Conservation (phyloP, 1,140 invertebrate species). For the Bombyx mandarina region DNA sequence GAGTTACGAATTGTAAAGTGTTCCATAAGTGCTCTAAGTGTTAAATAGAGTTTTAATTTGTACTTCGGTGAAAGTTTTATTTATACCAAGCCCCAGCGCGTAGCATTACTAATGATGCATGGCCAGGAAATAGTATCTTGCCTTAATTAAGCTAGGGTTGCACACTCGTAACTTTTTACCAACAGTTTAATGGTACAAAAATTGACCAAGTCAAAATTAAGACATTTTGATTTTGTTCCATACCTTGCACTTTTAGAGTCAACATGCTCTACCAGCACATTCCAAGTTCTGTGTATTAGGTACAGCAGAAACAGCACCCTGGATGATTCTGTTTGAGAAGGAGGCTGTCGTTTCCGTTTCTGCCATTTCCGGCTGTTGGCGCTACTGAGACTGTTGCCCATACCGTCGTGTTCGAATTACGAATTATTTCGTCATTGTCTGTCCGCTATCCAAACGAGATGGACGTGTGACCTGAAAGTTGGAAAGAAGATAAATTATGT, state of each 20-base stretch:
- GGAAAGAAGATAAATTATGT: too few species aligned
- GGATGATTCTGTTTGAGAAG: constrained; percentile 66
- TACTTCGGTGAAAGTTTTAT: too few species aligned
- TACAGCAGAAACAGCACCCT: constrained; percentile 77
- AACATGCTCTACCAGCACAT: constrained; percentile 74
- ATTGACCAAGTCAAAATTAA: too few species aligned
- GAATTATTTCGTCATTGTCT: neutral
- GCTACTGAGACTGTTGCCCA: constrained; percentile 49
- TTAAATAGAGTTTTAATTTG: too few species aligned
- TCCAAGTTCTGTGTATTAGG: constrained; percentile 80
- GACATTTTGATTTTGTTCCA: neutral
- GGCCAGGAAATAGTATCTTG: too few species aligned
- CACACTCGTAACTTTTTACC: too few species aligned
- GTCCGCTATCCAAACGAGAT: neutral
- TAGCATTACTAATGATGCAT: too few species aligned
- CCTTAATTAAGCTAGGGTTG: too few species aligned
- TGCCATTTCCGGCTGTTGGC: constrained; percentile 40
- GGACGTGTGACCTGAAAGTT: neutral
- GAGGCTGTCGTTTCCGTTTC: constrained; percentile 27
- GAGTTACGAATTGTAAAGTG: too few species aligned
- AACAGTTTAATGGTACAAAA: too few species aligned
- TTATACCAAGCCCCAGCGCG: too few species aligned
- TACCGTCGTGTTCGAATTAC: constrained; percentile 11
- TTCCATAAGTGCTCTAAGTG: too few species aligned
- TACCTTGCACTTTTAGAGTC: constrained; percentile 72